phyloP scores from a whole-genome alignment of 2,888 invertebrate species.

The Stenchaetothrips biformis region DNA sequence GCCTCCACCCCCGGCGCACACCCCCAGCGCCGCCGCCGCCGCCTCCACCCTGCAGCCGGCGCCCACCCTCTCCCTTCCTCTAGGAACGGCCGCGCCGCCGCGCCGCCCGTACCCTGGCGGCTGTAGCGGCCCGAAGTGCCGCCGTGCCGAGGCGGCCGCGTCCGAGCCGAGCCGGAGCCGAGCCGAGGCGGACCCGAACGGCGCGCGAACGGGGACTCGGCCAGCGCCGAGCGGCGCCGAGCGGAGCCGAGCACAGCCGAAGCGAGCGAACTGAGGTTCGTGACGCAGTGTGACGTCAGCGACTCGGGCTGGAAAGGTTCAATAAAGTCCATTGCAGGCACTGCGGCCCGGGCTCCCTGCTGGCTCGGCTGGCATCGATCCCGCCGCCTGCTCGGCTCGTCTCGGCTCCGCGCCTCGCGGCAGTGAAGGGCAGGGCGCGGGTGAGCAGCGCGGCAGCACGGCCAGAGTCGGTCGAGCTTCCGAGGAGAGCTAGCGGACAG shows the following conservation, averaged over 20 bases:
- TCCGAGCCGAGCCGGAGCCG: no score
- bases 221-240: conserved; percentile 31
- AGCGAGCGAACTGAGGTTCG: conserved; percentile 34
- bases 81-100: no score
- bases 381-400: neutral
- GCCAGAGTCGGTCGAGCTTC: neutral
- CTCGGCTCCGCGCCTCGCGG: neutral
- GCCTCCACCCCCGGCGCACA: no score
- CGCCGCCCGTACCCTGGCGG: no score
- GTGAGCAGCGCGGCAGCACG: neutral
- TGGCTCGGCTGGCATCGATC: conserved; percentile 30
- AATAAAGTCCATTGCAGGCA: conserved; percentile 38
- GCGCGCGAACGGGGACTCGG: no score
- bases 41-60: no score
- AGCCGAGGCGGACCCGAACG: no score
- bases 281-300: conserved; percentile 42
- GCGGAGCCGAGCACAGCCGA: conserved; percentile 34
- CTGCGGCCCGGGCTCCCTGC: conserved; percentile 27
- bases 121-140: no score
- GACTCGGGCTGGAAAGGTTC: conserved; percentile 35
- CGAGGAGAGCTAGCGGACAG: neutral
- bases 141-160: neutral
- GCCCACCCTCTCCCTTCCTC: no score
- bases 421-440: neutral
- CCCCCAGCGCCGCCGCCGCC: no score